Evolutionary conservation across 2,797 vertebrate species (phyloP).

Genomic region (Hemitrygon akajei): DNA sequence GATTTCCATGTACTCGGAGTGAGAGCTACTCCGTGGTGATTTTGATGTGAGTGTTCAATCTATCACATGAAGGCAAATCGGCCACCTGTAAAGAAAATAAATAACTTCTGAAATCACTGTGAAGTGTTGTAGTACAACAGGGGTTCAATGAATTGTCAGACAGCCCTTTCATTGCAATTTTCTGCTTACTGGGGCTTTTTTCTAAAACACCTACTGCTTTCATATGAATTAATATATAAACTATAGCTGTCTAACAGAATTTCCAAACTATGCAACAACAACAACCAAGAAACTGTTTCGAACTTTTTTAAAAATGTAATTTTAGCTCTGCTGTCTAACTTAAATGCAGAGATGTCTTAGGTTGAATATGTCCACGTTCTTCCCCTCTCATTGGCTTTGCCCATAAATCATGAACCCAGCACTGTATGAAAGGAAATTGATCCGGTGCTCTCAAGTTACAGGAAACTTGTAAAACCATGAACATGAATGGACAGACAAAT

Average conservation of each 20-base stretch:
- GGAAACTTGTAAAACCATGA: slow-evolving; percentile 32
- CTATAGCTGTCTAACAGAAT: not conserved
- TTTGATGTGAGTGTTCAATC: slow-evolving; percentile 23
- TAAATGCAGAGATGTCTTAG: not conserved
- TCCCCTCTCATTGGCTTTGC: not conserved
- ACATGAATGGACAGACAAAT: not conserved
- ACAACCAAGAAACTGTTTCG: not conserved
- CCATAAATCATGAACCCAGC: not conserved
- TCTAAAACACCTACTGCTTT: not conserved
- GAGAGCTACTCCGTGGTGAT: not conserved
- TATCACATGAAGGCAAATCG: slow-evolving; percentile 29
- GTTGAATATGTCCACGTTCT: not conserved
- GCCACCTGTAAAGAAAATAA: slow-evolving; percentile 33
- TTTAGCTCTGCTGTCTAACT: not conserved
- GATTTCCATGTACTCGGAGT: slow-evolving; percentile 25
- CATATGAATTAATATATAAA: not conserved
- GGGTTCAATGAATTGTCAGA: slow-evolving; percentile 2
- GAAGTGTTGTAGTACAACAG: slow-evolving; percentile 8
- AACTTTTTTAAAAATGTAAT: not conserved
- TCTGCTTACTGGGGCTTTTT: slow-evolving; percentile 11
- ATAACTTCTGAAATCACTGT: slow-evolving; percentile 35
- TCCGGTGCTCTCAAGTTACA: not conserved
- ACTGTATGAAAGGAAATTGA: not conserved
- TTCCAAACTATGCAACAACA: not conserved
- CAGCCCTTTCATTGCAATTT: slow-evolving; percentile 30